Evolutionary conservation across 2,888 invertebrate genomes (phyloP), one percentile per base, ranked within the genome.

Genomic region (Acanthosoma haemorrhoidale): DNA sequence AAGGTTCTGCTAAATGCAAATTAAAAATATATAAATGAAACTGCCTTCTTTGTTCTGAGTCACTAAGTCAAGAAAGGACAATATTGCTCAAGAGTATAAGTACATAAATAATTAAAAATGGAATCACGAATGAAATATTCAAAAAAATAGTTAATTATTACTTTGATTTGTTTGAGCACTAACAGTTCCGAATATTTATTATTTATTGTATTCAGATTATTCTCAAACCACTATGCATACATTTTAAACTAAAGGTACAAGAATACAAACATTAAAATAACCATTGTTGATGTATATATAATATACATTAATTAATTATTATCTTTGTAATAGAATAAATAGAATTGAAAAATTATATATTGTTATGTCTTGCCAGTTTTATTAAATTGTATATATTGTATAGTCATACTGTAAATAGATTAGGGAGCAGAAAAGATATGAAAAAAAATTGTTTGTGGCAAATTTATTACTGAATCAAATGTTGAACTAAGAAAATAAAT

Each of bases 341-440:
- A 38, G 25, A 32, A 59, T 59, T 59, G 18, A 2, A 15, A 39
- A 41, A 25, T 25, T 31, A 25, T 41, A 41, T 39, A 64, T 64
- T 39, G 41, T 64, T 41, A 64, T 41, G 38, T 64, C 39, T 64
- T 64, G 39, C 41, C 64, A 64, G 39, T 41, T 64, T 39, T 36
- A 61, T 66, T 43, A 29, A 43, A 43, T n/a, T 67, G 67, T 67
- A 67, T 29, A 67, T 67, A 67, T 67, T 67, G 67, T 67, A 67
- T 67, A 67, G 67, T 57, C 21, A 21, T 66, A 43, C 13, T 67
- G 67, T 67, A 67, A 51, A 67, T 67, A 67, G 67, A 67, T 67
- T 66, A 66, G 66, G 29, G 16, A 43, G 39, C 18, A 31, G 29
- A 31, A 59, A 29, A 29, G 38, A 11, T n/a, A 4, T 36, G 36